Base-by-base conservation (phyloP, 2,888 invertebrate genomes). In the Dasysyrphus tricinctus region DNA sequence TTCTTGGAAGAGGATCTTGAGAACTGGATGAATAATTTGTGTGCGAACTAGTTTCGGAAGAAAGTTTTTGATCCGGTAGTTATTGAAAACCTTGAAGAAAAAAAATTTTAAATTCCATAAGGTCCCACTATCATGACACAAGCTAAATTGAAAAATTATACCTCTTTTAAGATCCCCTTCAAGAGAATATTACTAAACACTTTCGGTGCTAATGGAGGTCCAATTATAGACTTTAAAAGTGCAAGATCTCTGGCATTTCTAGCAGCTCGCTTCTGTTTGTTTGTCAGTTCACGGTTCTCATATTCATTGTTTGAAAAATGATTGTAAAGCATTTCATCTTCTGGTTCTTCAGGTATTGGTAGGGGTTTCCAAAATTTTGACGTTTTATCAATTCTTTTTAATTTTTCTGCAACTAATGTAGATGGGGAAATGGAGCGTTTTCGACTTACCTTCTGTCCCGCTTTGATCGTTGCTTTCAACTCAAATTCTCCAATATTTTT, bases 81-180 rank as follows among this genome's bases (percentile, higher is more conserved):
- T 32, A n/a, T 57, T 57, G 16, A 12, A 37, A 16, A 37, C 37
- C 57, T 57, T 8, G 9, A 56, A 56, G 11, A n/a, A 32, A 34
- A n/a, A 34, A 16, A 32, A 7, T 7, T n/a, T 14, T 14, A 14
- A 54, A 24, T 3, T 24, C 24, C 3, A 5, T 1, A n/a, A n/a
- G n/a, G n/a, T n/a, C n/a, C 1, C 11, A 29, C n/a, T 3, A 2
- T 34, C 6, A 12, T 1, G 4, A 16, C 14, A 16, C 6, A n/a
- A 1, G 7, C 2, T 1, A 44, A n/a, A 44, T n/a, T n/a, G 1
- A 16, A 12, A 57, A 57, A 34, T 3, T 9, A n/a, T 16, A 57
- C 57, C 37, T 57, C 57, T 37, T 16, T 57, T 57, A 37, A 34
- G 16, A 57, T 37, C 9, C 57, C 57, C 5, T 34, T 34, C 16